Evolutionary conservation across 2,888 invertebrate species (phyloP).

Genomic region (Acrobasis suavella): DNA sequence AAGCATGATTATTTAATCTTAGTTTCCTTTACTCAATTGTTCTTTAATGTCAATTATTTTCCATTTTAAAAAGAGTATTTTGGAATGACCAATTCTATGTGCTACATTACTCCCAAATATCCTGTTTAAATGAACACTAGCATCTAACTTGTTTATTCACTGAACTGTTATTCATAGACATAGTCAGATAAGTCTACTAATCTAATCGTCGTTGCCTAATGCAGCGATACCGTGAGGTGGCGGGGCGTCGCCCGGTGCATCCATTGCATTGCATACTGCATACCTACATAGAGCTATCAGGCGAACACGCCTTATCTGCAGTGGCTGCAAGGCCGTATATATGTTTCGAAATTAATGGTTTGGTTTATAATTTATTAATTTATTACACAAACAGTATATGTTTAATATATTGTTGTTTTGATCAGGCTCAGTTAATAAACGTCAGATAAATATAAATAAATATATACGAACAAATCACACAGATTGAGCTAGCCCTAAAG

Average conservation of each 20-base stretch:
- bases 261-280: conserved; percentile 1
- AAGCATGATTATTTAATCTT: too few relatives aligned
- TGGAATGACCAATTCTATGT: too few relatives aligned
- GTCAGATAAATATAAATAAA: too few relatives aligned
- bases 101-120: too few relatives aligned
- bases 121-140: background rate
- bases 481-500: too few relatives aligned
- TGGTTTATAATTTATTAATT: background rate
- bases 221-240: background rate
- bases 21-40: too few relatives aligned
- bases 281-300: conserved; percentile 6
- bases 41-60: too few relatives aligned
- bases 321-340: background rate
- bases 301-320: conserved; percentile 9
- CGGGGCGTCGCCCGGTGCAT: conserved; percentile 5
- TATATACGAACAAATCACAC: too few relatives aligned
- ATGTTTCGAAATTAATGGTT: background rate
- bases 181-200: background rate
- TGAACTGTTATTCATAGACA: background rate
- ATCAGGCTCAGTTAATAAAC: too few relatives aligned
- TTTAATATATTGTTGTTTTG: too few relatives aligned
- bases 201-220: conserved; percentile 8
- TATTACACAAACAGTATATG: too few relatives aligned
- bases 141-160: background rate
- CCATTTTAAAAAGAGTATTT: too few relatives aligned